These are phyloP conservation scores for Sarcophaga carnaria DNA, from an alignment of 2,888 invertebrate species.

Conservation along the genomic window DNA sequence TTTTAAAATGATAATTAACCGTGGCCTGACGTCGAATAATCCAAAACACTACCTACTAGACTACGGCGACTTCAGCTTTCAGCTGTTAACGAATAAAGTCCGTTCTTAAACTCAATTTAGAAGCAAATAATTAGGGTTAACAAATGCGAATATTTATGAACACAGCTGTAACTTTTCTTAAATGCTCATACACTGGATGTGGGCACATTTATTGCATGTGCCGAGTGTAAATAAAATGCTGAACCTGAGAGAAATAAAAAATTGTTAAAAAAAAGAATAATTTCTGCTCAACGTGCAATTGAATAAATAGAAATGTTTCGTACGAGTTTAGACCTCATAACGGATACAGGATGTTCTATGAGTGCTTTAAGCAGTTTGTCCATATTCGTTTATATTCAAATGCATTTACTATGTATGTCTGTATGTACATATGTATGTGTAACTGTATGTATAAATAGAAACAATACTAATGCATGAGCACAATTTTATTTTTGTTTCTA, in stretches of 20 bases:
- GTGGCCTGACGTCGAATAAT: too few relatives aligned
- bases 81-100: too few relatives aligned
- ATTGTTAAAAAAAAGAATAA: neutral
- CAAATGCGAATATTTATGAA: neutral
- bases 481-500: conserved; percentile 30
- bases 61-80: too few relatives aligned
- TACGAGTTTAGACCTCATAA: conserved; percentile 59
- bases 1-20: too few relatives aligned
- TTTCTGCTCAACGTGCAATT: conserved; percentile 2
- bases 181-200: neutral
- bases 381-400: conserved; percentile 14
- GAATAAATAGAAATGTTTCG: conserved; percentile 41
- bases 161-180: conserved; percentile 18
- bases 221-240: conserved; percentile 11
- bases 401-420: neutral
- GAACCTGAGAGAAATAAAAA: neutral
- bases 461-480: neutral
- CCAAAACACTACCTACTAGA: too few relatives aligned
- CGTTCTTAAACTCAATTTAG: too few relatives aligned
- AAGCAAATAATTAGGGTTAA: neutral
- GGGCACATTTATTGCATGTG: conserved; percentile 3
- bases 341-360: conserved; percentile 61
- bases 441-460: neutral
- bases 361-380: conserved; percentile 49
- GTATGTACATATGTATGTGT: neutral